A percentile compares a stretch with the other conserved stretches of the same genome.
phyloP scores from a whole-genome alignment of 2,113 vertebrate genomes.

The Saimiri boliviensis region DNA sequence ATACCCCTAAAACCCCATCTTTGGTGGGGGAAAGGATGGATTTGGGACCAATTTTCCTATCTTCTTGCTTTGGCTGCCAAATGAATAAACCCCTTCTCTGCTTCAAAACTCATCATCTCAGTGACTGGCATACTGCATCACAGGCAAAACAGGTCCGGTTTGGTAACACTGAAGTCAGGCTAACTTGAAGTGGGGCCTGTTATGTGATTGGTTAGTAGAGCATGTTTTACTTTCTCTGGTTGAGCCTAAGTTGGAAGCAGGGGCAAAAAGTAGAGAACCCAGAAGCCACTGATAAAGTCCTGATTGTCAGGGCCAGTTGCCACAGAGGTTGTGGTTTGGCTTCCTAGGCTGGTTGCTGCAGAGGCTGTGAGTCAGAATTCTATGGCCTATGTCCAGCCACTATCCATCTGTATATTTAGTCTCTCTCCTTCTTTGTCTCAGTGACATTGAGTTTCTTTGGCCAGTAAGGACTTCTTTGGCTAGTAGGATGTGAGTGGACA shows the following conservation, averaged over 20 bases:
- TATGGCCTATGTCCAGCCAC: background rate
- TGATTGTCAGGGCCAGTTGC: background rate
- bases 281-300: background rate
- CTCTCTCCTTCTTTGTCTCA: background rate
- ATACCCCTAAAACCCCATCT: no score
- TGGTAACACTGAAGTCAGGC: background rate
- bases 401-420: background rate
- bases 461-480: background rate
- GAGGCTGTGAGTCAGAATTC: background rate
- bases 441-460: background rate
- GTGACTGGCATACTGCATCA: no score
- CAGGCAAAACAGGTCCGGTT: no score
- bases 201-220: conserved; percentile 36
- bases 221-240: conserved; percentile 36
- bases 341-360: background rate
- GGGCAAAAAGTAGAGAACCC: background rate
- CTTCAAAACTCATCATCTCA: no score
- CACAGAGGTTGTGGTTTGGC: conserved; percentile 27
- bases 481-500: background rate
- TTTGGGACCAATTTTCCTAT: no score
- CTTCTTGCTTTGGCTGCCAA: no score
- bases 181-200: background rate
- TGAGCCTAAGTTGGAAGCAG: conserved; percentile 31
- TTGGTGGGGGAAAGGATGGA: no score
- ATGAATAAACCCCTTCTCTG: no score